Conservation (phyloP, 2,113 vertebrate genomes). For the Nesogale talazaci region DNA sequence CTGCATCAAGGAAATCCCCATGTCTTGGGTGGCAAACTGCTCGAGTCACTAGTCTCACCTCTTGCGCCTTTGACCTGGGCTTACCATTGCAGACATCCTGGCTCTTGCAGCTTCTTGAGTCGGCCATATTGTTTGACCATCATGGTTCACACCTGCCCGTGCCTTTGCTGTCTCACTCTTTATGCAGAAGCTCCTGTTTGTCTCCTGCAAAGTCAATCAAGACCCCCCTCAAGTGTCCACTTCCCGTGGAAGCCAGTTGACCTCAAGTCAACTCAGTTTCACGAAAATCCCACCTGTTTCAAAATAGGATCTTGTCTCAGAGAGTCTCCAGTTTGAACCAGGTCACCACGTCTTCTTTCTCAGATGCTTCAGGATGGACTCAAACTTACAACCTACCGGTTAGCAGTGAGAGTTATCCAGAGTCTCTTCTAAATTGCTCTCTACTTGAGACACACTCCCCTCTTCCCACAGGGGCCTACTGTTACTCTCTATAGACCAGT, state of each 20-base stretch:
- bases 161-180: not conserved
- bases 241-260: not conserved
- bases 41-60: too few relatives aligned
- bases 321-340: not conserved
- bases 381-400: not conserved
- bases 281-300: not conserved
- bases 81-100: not conserved
- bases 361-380: not conserved
- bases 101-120: not conserved
- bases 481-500: not conserved
- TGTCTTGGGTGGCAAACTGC: not conserved
- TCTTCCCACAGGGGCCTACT: not conserved
- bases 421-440: not conserved
- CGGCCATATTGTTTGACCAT: not conserved
- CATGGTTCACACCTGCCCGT: rapidly evolving
- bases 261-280: not conserved
- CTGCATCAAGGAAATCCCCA: not conserved
- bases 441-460: not conserved
- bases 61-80: not conserved
- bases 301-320: not conserved
- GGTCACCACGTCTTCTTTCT: not conserved
- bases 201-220: not conserved
- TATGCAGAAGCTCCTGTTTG: not conserved
- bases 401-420: not conserved
- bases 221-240: not conserved